Percentiles rank a stretch among this genome's conserved stretches.
Conservation (phyloP, 2,888 invertebrate species). For the Dryobotodes eremita region DNA sequence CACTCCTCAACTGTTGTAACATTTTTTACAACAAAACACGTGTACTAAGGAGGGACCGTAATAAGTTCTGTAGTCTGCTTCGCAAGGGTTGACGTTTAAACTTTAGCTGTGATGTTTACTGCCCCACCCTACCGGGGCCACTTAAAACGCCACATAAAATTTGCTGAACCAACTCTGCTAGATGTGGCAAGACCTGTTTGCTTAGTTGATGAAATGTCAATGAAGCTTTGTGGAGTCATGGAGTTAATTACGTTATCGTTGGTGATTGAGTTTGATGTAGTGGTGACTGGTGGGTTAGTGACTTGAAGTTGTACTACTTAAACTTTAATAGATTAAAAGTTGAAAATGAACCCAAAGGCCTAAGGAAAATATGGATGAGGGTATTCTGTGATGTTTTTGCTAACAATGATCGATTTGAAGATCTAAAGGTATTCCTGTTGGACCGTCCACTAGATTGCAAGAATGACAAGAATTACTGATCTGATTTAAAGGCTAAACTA, state of each 20-base stretch:
- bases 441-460: neutral
- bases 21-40: conserved; percentile 75
- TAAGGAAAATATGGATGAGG: too few species aligned
- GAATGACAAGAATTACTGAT: neutral
- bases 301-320: neutral
- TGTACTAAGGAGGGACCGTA: conserved; percentile 79
- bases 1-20: conserved; percentile 34
- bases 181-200: conserved; percentile 70
- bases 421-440: neutral
- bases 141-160: conserved; percentile 83
- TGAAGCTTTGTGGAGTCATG: conserved; percentile 60
- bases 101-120: conserved; percentile 85
- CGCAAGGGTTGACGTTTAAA: conserved; percentile 85
- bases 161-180: conserved; percentile 72
- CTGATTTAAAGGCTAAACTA: neutral
- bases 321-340: conserved; percentile 6
- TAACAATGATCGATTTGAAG: neutral
- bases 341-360: neutral
- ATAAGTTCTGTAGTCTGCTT: conserved; percentile 82
- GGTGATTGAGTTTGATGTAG: conserved; percentile 41
- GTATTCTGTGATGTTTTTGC: neutral
- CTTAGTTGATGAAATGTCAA: conserved; percentile 61
- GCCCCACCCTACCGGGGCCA: conserved; percentile 77
- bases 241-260: conserved; percentile 57
- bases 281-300: neutral